These are phyloP conservation scores for Pedetes capensis DNA, from an alignment of 2,113 vertebrate species.

Conservation along the genomic window DNA sequence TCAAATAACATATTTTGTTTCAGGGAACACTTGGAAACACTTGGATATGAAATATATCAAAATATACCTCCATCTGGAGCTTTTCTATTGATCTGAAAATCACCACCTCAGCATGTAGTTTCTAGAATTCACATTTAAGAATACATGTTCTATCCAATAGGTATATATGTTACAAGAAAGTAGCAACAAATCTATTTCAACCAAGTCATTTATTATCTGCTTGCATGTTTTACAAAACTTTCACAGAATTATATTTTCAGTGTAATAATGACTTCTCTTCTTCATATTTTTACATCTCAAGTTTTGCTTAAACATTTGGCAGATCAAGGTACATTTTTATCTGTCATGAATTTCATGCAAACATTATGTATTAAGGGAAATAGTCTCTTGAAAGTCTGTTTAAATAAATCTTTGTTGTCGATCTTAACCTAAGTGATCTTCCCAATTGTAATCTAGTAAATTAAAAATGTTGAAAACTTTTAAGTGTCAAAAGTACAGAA, in stretches of 20 bases:
- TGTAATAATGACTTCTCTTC: neutral
- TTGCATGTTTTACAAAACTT: neutral
- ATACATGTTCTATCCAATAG: neutral
- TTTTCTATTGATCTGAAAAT: conserved; percentile 7
- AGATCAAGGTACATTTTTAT: conserved; percentile 8
- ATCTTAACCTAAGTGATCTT: neutral
- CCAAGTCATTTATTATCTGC: neutral
- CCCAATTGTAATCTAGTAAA: neutral
- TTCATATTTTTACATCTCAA: neutral
- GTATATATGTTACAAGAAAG: neutral
- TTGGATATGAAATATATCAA: conserved; percentile 26
- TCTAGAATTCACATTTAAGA: neutral
- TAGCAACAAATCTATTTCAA: neutral
- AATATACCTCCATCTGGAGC: neutral
- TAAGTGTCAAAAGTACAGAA: neutral
- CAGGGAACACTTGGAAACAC: neutral
- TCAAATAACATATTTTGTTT: neutral
- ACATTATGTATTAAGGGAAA: conserved; percentile 29
- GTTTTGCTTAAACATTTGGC: conserved; percentile 1
- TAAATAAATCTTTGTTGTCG: neutral
- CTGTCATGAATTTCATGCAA: neutral
- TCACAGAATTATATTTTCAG: neutral
- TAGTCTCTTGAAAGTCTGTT: neutral
- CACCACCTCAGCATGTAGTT: neutral
- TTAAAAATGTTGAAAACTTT: neutral